Evolutionary conservation across 2,888 invertebrate genomes (phyloP), one percentile per base, ranked within the genome.

Genomic region (Hyalella azteca): DNA sequence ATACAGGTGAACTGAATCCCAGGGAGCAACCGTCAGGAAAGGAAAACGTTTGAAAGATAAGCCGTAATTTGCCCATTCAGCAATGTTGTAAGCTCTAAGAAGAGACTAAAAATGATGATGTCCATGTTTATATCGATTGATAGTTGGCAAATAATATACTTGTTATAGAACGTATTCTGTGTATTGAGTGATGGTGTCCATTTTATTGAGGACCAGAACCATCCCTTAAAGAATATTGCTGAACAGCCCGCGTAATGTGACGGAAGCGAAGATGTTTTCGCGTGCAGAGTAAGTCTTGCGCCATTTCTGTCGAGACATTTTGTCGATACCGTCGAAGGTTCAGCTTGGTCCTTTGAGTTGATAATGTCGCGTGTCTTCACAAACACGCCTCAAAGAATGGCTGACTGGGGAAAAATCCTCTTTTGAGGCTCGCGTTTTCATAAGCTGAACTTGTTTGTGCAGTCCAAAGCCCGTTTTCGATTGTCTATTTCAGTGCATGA

Each of bases 391-490:
- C 66, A 66, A 66, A 66, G 66, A 66, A 66, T 66, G 29, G 66
- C 66, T 66, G 66, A 66, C 66, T 15, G 32, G 66, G 19, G 32
- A 66, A 66, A 66, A 66, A 7, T 39, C 29, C 39, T 66, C 29
- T 66, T 66, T 66, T 66, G 66, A 36, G 39, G 36, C 66, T 19
- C 29, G 29, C 5, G 66, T 36, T 36, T 66, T 66, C 66, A 66
- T 66, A 66, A 66, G 66, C 66, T 66, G 66, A 66, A 66, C 66
- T 66, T 66, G 66, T 66, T 66, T 66, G 66, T 36, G 66, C 66
- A 66, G 66, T 36, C 66, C 36, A 66, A 1, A 66, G 66, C 66
- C 66, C 66, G 66, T 66, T 66, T 66, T 66, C 66, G 66, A 66
- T 66, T 66, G 66, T 66, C 66, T 66, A 66, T 66, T 66, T 32